A percentile compares a stretch with the other conserved stretches of the same genome.
phyloP scores from a whole-genome alignment of 2,113 vertebrate genomes.

The Talpa occidentalis region DNA sequence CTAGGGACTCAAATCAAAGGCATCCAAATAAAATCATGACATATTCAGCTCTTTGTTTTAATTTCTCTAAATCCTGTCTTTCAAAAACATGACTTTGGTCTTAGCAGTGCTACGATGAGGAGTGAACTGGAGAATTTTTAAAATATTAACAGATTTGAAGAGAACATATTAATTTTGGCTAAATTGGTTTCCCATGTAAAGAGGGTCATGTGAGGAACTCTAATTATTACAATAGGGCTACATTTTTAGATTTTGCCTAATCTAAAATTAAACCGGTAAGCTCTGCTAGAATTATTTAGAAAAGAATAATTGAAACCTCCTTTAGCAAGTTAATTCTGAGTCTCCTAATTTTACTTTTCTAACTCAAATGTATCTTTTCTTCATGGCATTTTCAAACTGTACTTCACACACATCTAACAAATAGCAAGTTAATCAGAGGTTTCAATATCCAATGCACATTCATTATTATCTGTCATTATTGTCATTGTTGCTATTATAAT shows the following conservation, averaged over 20 bases:
- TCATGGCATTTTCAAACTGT: constrained; percentile 16
- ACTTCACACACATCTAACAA: constrained; percentile 55
- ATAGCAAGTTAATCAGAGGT: constrained; percentile 57
- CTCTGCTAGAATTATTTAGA: constrained; percentile 43
- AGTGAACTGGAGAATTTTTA: not conserved
- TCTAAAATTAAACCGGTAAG: constrained; percentile 39
- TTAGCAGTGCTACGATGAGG: not conserved
- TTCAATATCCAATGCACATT: constrained; percentile 42
- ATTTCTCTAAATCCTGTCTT: constrained; percentile 13
- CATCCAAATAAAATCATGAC: not conserved
- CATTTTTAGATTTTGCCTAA: constrained; percentile 43
- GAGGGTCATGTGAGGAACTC: not conserved
- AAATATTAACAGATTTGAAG: constrained; percentile 37
- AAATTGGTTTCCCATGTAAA: not conserved
- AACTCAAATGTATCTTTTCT: constrained; percentile 35
- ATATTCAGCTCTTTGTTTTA: not conserved
- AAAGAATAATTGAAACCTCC: constrained; percentile 35
- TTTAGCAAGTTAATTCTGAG: constrained; percentile 42
- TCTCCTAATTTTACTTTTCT: constrained; percentile 57
- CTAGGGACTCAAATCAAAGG: constrained; percentile 39
- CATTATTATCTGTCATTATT: constrained; percentile 67
- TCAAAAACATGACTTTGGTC: not conserved
- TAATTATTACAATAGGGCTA: not conserved
- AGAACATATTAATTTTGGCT: not conserved
- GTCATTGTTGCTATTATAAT: constrained; percentile 56